These are phyloP conservation scores for Ciconia stormi DNA, from an alignment of 2,113 vertebrate genomes.

Conservation along the genomic window DNA sequence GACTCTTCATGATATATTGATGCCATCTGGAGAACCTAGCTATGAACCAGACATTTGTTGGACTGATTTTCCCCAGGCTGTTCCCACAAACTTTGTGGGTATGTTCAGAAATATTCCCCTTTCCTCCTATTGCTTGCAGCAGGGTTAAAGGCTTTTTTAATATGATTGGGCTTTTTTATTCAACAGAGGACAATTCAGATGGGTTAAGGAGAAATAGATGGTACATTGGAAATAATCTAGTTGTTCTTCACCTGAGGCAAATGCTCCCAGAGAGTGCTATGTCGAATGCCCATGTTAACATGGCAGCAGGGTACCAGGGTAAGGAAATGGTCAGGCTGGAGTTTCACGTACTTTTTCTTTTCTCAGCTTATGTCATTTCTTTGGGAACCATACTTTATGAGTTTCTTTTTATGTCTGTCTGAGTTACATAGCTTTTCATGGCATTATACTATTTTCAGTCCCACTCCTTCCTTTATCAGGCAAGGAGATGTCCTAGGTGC, in stretches of 20 bases:
- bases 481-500: neutral
- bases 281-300: neutral
- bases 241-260: neutral
- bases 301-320: neutral
- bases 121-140: neutral
- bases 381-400: neutral
- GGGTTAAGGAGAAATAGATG: neutral
- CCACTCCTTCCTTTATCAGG: neutral
- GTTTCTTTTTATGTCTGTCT: neutral
- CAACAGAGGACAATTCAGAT: neutral
- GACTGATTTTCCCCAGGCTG: neutral
- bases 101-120: constrained; percentile 10
- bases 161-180: neutral
- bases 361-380: neutral
- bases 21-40: constrained; percentile 46
- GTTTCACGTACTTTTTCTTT: neutral
- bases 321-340: neutral
- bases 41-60: constrained; percentile 30
- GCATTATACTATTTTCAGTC: neutral
- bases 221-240: neutral
- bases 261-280: neutral
- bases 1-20: constrained; percentile 50
- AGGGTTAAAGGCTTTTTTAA: constrained; percentile 7
- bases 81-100: neutral
- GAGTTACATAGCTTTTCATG: neutral